Conservation (phyloP, 1,140 invertebrate genomes). For the Cotesia vestalis region DNA sequence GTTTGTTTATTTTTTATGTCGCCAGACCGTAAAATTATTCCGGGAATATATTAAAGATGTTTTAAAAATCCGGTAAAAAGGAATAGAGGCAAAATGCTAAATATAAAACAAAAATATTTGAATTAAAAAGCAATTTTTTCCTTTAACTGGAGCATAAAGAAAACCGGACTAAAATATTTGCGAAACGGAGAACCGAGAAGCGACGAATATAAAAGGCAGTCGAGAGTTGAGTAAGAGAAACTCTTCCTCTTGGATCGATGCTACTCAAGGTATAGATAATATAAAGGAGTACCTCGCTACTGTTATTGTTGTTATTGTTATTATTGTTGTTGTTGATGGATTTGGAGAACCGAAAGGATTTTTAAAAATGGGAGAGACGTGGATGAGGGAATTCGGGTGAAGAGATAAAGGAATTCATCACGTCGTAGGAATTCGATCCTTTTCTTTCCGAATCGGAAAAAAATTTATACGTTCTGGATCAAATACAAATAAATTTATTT, state of each 20-base stretch:
- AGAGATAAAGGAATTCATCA: slow-evolving; percentile 50
- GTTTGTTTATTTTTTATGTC: too few species aligned
- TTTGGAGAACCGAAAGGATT: slow-evolving; percentile 2
- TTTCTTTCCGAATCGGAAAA: neutral
- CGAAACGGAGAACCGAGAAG: neutral
- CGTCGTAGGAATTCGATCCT: slow-evolving; percentile 23
- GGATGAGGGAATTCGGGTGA: slow-evolving; percentile 28
- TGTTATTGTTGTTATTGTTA: neutral
- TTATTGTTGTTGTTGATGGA: neutral
- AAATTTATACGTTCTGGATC: neutral
- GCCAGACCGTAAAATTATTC: neutral
- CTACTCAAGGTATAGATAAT: too few species aligned
- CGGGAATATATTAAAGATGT: neutral
- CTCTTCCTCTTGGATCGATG: neutral
- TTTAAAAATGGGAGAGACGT: too few species aligned
- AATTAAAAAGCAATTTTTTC: slow-evolving; percentile 11
- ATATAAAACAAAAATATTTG: neutral
- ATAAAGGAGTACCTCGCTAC: too few species aligned
- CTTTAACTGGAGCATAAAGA: slow-evolving; percentile 11
- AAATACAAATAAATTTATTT: too few species aligned
- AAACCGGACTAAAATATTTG: slow-evolving; percentile 30
- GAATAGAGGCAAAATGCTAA: neutral
- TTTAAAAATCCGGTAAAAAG: neutral
- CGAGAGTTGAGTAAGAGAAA: neutral
- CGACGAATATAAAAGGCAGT: slow-evolving; percentile 18